Base-by-base conservation (phyloP, 2,888 invertebrate species). In the Malachius bipustulatus region DNA sequence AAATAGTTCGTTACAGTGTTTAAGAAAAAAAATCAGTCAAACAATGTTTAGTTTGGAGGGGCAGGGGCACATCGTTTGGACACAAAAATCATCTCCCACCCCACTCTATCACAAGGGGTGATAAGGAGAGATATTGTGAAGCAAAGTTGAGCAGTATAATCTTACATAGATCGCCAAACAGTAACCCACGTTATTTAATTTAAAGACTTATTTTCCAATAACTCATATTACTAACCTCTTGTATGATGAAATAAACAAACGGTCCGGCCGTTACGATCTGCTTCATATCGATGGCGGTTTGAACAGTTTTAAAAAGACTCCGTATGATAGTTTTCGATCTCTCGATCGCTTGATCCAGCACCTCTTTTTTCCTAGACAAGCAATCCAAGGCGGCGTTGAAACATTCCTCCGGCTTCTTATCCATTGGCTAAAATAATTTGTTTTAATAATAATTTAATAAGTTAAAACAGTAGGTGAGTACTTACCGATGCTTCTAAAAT, bases 191-290 rank as follows among this genome's bases (percentile, higher is more conserved):
- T n/a, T 24, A 24, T 6, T 24, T 8, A 13, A 30, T 14, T 11
- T 10, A 26, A 9, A 33, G 30, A 34, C 35, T 12, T 27, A 31
- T n/a, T 10, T 9, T 9, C 14, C n/a, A 2, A 11, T 35, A 4
- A 8, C 9, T 32, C 16, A n/a, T 15, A 8, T 14, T 37, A 28
- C 57, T 56, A 49, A 87, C 87, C 66, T 90, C 89, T 45, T 80
- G 80, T 34, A 94, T 69, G 26, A 84, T 75, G 45, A 84, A 80
- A 59, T 91, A 91, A 29, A 87, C 73, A 60, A 91, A 93, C 1
- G 90, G 84, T 1, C 93, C 93, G 1, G 89, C 82, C 14, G 81
- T 79, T 38, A 78, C 75, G n/a, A 94, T 73, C 51, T 77, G 76
- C 45, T 80, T 76, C 56, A 81, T 77, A 49, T 87, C 82, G 15